Evolutionary conservation across 2,113 vertebrate genomes (phyloP), one percentile per base, ranked within the genome.

Genomic region (Tetraodon nigroviridis): DNA sequence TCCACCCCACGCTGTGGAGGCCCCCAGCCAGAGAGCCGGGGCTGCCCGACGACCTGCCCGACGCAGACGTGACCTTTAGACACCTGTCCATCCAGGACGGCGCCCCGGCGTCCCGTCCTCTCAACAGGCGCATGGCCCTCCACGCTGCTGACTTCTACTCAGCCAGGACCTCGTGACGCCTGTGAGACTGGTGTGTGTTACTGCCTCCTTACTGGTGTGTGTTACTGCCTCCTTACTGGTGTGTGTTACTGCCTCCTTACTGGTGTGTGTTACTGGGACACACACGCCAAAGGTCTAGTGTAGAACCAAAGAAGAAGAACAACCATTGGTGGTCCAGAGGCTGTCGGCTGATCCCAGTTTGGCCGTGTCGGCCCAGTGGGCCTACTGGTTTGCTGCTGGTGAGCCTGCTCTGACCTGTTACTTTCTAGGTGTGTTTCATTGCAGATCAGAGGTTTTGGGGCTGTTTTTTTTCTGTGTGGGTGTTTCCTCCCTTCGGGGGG

Each of bases 1-100:
- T 96, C 63, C 95, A 98, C 71, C 97, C 80, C 14, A 88, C 63
- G 17, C 77, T 89, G 64, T 76, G 72, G 82, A 58, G 75, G 54
- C 83, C 78, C 40, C 62, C 32, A 0, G 22, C 2, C 22, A 57
- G 59, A 56, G 58, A 78, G 1, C 58, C 46, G 0, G 64, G 64
- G 10, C 58, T 57, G 27, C 50, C 64, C 3, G 5, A 22, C 1
- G 90, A 90, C 24, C 40, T 75, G 71, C 82, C 86, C 0, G 89
- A 91, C n/a, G 64, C 84, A 0, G 8, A 64, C 5, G 78, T 81
- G 55, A 14, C 57, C 21, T 42, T 54, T 4, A 69, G 50, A 47
- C 58, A 44, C 56, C 6, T 84, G n/a, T 22, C 77, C 58, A 13
- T 53, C 47, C 81, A 85, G 65, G 76, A 82, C 11, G 49, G 46